Evolutionary conservation across 2,888 invertebrate genomes (phyloP), one percentile per base, ranked within the genome.

Genomic region (Ephialtes manifestator): DNA sequence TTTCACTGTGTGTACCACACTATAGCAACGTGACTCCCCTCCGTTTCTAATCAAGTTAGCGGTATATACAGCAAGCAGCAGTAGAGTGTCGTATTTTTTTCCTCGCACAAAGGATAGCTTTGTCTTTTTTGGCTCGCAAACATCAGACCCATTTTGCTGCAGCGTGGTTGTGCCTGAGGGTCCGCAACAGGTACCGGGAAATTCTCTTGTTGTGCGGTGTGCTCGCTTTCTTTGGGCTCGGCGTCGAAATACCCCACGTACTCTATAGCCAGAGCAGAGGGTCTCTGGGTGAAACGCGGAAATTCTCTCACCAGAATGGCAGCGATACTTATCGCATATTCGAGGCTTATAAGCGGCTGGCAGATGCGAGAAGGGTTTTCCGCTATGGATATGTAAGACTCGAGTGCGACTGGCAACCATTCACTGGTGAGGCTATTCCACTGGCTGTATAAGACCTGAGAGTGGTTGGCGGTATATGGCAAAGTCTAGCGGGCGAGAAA

Each of bases 161-260:
- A 74, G 68, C 53, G 11, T 20, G 46, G 20, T n/a, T 63, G 51
- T 13, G 70, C 60, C 11, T 63, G 70, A 10, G 48, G 24, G 31
- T 75, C 55, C n/a, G 85, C 82, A 85, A 85, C 85, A 85, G 85
- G 85, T 82, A 82, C 71, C 82, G 58, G 58, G 13, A 65, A 39
- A 65, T 39, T 63, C n/a, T 79, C 24, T 65, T 75, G 24, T 48
- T 58, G 70, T 60, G 51, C 35, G 68, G 65, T 20, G 51, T 70
- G 28, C 51, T 65, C 48, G 70, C 35, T 78, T 65, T 71, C 75
- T 65, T 79, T 48, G 65, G 70, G 74, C 28, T 46, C 18, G 24
- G 18, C 46, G 28, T 31, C 48, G 28, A 63, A n/a, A 43, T 70
- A 51, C 46, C n/a, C 24, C 20, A 31, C 31, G 15, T 51, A 75